Evolutionary conservation across 2,113 vertebrate species (phyloP).

Genomic region (Charina bottae): DNA sequence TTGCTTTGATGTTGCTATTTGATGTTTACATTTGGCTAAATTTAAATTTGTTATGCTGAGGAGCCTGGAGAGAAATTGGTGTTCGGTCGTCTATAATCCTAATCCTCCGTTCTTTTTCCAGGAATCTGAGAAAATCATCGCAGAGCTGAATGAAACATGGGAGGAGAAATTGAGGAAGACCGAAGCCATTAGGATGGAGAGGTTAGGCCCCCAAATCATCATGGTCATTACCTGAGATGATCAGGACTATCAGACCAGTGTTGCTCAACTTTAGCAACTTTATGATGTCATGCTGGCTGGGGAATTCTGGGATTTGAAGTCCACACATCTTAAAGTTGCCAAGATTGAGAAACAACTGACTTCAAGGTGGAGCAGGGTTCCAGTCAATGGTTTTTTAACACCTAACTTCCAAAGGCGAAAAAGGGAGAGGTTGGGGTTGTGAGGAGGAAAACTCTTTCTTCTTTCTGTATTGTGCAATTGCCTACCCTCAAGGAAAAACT

Average conservation of each 20-base stretch:
- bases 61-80: no score
- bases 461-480: no score
- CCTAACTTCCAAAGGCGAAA: not conserved
- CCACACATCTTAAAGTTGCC: not conserved
- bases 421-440: no score
- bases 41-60: not conserved
- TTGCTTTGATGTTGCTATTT: not conserved
- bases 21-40: not conserved
- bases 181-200: constrained; percentile 97
- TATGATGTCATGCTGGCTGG: not conserved
- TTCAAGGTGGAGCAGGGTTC: not conserved
- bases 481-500: no score
- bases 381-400: not conserved
- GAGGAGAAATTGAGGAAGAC: constrained; percentile 97
- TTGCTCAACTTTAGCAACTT: not conserved
- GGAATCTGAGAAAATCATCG: constrained; percentile 99
- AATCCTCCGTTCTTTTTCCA: constrained; percentile 60
- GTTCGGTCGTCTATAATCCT: not conserved
- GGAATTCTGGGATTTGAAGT: not conserved
- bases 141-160: constrained; percentile 92
- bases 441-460: not conserved
- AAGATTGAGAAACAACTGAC: not conserved
- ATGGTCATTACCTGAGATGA: not conserved
- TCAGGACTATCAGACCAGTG: not conserved
- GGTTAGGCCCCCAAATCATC: constrained; percentile 73